Conservation (phyloP, 2,113 vertebrate species). For the Nycticorax nycticorax region DNA sequence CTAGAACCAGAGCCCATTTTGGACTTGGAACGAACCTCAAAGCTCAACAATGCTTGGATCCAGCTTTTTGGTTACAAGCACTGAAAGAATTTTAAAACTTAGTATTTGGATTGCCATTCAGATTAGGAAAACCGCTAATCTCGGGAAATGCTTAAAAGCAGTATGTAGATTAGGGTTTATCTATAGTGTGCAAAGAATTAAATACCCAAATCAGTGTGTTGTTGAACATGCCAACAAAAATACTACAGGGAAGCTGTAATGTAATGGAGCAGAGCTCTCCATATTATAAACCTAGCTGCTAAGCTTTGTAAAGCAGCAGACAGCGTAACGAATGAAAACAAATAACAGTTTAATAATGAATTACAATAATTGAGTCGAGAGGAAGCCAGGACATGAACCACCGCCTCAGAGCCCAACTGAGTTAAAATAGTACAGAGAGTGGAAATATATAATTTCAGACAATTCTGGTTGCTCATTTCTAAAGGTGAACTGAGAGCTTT, state of each 20-base stretch:
- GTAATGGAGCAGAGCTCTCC: not conserved
- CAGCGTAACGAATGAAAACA: conserved; percentile 21
- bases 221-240: conserved; percentile 2
- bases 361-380: conserved; percentile 12
- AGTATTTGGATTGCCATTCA: not conserved
- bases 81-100: not conserved
- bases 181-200: not conserved
- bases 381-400: conserved; percentile 3
- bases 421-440: not conserved
- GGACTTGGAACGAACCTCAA: not conserved
- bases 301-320: conserved; percentile 34
- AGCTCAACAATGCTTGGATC: not conserved
- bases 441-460: conserved; percentile 41
- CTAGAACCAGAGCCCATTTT: not conserved
- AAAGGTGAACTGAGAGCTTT: conserved; percentile 38
- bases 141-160: not conserved
- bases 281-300: not conserved
- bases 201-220: not conserved
- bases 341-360: conserved; percentile 59
- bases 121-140: not conserved
- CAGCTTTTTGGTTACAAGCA: not conserved
- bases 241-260: not conserved
- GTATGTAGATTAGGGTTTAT: not conserved
- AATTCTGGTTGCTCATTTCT: conserved; percentile 17
- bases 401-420: not conserved